Percentiles rank a stretch among this genome's conserved stretches.
Conservation (phyloP, 2,797 vertebrate species). For the Oryzias dopingdopingensis region DNA sequence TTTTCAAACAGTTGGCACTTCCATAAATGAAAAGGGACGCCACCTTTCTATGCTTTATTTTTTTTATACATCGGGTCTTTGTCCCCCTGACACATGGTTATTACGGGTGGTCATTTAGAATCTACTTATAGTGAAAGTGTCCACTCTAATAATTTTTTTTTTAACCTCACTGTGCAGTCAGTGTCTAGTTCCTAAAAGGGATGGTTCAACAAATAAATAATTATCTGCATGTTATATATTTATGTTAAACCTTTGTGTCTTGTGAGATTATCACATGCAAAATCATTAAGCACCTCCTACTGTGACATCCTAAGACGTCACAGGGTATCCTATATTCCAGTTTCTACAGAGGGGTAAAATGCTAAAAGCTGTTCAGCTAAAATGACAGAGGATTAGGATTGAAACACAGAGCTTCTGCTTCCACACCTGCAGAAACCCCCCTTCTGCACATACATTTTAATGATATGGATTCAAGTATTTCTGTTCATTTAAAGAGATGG, state of each 20-base stretch:
- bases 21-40: too few species aligned
- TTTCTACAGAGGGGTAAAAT: slow-evolving; percentile 32
- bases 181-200: slow-evolving; percentile 1
- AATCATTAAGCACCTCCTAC: slow-evolving; percentile 28
- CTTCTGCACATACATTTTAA: slow-evolving; percentile 30
- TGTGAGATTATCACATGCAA: slow-evolving; percentile 28
- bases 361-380: slow-evolving; percentile 52
- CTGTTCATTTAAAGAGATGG: not conserved
- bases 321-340: slow-evolving; percentile 42
- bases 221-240: too few species aligned
- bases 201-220: too few species aligned
- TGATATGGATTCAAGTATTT: slow-evolving; percentile 17
- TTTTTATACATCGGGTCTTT: too few species aligned
- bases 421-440: slow-evolving; percentile 17
- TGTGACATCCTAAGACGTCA: slow-evolving; percentile 56
- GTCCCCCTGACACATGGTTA: too few species aligned
- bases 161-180: not conserved
- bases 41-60: too few species aligned
- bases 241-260: too few species aligned
- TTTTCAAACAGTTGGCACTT: too few species aligned
- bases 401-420: slow-evolving; percentile 54
- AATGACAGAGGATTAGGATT: slow-evolving; percentile 68
- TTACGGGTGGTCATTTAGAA: too few species aligned
- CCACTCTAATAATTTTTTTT: too few species aligned
- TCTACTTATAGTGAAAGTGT: too few species aligned